These are phyloP conservation scores for Branchinecta sandiegonensis DNA, from an alignment of 2,888 invertebrate species.

Conservation along the genomic window DNA sequence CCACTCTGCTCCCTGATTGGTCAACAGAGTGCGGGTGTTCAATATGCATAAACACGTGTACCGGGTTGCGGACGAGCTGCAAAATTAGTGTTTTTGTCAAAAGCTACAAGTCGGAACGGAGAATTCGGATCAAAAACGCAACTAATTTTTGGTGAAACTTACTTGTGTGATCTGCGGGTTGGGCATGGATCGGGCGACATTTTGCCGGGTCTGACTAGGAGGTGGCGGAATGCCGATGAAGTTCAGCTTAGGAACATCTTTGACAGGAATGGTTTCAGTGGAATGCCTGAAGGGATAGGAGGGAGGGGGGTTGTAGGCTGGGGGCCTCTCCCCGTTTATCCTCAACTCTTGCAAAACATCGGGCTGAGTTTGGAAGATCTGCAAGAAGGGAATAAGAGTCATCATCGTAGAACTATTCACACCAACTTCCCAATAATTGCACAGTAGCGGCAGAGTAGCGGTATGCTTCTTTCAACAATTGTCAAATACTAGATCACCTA, in stretches of 20 bases:
- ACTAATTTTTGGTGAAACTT: background rate
- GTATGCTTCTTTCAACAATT: no score
- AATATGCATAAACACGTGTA: no score
- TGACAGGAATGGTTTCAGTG: slow-evolving; percentile 9
- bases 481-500: no score
- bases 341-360: background rate
- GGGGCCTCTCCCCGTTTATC: background rate
- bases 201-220: background rate
- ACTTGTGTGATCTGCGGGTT: background rate
- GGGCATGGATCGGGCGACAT: background rate
- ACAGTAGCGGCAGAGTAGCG: no score
- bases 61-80: no score
- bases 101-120: no score
- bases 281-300: slow-evolving; percentile 27
- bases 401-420: no score
- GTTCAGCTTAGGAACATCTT: slow-evolving; percentile 1
- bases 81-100: no score
- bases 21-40: no score
- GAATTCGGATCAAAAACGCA: no score
- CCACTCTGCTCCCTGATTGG: no score
- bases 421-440: no score
- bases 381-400: background rate
- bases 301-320: slow-evolving; percentile 23
- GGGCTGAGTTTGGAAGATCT: slow-evolving; percentile 17
- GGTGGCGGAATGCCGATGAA: slow-evolving; percentile 2